Base-by-base conservation (phyloP, 2,888 invertebrate genomes). In the Apamea monoglypha region DNA sequence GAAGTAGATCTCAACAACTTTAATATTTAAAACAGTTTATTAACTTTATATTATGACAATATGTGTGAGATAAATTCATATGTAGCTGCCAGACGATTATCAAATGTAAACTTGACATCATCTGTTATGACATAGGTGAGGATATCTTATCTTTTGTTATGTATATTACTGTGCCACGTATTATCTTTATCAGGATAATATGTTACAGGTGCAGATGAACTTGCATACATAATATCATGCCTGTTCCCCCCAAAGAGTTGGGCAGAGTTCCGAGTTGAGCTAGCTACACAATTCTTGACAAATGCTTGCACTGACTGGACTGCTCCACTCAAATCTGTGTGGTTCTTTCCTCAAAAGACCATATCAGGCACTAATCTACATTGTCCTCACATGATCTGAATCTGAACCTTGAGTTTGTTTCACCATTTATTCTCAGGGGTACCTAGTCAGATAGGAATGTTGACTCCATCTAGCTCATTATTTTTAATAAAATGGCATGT, bases 101-200 rank as follows among this genome's bases (percentile, higher is more conserved):
- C 72, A 82, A 21, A 53, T 56, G 71, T 85, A 82, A 56, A 76
- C 50, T 82, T 82, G 71, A 82, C 72, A 83, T 83, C 83, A 83
- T 21, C 61, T 76, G 18, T 68, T 82, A 82, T 72, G 36, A 69
- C n/a, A 70, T 50, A 44, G 12, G n/a, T 63, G n/a, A 59, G 8
- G 10, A 44, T 56, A 61, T 80, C 44, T 82, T 82, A 84, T 82
- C 85, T 84, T 53, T 61, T 40, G 32, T 78, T 69, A 78, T 56
- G 44, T 64, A 59, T 70, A 40, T 78, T 64, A 66, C 10, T 59
- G 32, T 40, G 47, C 7, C 44, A 29, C 25, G 44, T 70, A 50
- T 50, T 59, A 4, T 64, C 25, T 63, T 59, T 79, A 69, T 66
- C 64, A 70, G 47, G 21, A 50, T 25, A 18, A 47, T 2, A 47